These are phyloP conservation scores for Cactoblastis cactorum DNA, from an alignment of 2,888 invertebrate species.

Conservation along the genomic window DNA sequence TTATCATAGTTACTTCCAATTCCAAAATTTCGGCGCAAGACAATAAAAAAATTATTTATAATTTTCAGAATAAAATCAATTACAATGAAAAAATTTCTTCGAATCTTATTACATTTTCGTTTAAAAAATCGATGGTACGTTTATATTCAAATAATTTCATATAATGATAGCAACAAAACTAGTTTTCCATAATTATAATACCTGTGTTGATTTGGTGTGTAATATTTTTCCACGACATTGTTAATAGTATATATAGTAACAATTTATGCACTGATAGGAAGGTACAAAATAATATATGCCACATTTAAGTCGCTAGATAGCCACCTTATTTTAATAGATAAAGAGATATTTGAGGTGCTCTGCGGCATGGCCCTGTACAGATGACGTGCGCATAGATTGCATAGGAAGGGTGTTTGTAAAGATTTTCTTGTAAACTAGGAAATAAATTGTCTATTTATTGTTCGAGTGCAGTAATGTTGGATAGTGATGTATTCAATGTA, in stretches of 20 bases:
- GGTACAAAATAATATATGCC: conserved; percentile 19
- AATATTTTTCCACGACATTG: neutral
- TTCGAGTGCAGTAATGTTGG: conserved; percentile 30
- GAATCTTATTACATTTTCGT: too few species aligned
- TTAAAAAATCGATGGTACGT: too few species aligned
- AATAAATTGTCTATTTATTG: conserved; percentile 36
- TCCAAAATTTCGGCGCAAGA: neutral
- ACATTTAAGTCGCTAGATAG: conserved; percentile 30
- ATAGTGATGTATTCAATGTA: conserved; percentile 25
- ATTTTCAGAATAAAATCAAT: neutral
- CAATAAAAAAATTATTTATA: conserved; percentile 1
- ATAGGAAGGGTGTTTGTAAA: conserved; percentile 16
- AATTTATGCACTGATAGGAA: conserved; percentile 17
- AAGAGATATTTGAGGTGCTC: conserved; percentile 34
- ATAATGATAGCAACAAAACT: neutral
- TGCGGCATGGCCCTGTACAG: conserved; percentile 35
- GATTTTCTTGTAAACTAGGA: conserved; percentile 29
- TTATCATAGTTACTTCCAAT: neutral
- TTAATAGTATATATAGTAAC: conserved; percentile 1
- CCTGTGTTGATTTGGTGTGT: neutral
- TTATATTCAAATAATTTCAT: neutral
- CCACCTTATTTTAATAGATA: conserved; percentile 21
- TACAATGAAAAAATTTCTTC: too few species aligned
- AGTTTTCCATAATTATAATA: too few species aligned
- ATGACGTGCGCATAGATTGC: conserved; percentile 24